Base-by-base conservation (phyloP, 2,113 vertebrate genomes). In the Carettochelys insculpta region DNA sequence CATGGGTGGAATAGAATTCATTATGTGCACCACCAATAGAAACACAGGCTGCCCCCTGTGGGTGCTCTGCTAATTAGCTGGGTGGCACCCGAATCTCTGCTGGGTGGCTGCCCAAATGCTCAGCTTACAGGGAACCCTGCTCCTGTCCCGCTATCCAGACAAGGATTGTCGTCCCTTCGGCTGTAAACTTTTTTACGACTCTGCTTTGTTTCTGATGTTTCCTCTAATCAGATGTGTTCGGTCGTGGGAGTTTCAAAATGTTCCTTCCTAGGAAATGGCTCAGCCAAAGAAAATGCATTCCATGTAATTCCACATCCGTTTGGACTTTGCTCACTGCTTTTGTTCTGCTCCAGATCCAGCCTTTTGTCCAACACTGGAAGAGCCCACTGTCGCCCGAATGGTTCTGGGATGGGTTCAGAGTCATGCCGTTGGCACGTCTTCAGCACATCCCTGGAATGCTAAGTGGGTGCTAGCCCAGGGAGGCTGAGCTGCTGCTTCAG, bases 241-340 rank as follows among this genome's bases (percentile, higher is more conserved):
- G 73, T 80, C 50, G 53, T 3, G 27, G 87, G 80, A 3, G 11
- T 85, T 94, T 92, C 80, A 29, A 38, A 45, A 82, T 61, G 65
- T 2, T 3, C n/a, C 50, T 85, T 88, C 5, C 3, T 94, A 95
- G 97, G 97, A 97, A 97, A 95, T 96, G 61, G 88, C 96, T 96
- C 96, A 96, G 90, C 27, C 90, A 19, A 38, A 88, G 95, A 96
- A 96, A 96, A 96, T 89, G 91, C 12, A 3, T 94, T 95, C 90
- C 92, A 31, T 20, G 92, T 92, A 89, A 90, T 89, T 92, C 92
- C 92, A 92, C 90, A 96, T 96, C 97, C 96, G 96, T 73, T 85
- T 12, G 9, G 53, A 78, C 48, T 68, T 8, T 2, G 90, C 94
- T 80, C 94, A 89, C 77, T 52, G 93, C 86, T 92, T 93, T 83